These are phyloP conservation scores for Colletes gigas DNA, from an alignment of 1,140 invertebrate genomes.

Conservation along the genomic window DNA sequence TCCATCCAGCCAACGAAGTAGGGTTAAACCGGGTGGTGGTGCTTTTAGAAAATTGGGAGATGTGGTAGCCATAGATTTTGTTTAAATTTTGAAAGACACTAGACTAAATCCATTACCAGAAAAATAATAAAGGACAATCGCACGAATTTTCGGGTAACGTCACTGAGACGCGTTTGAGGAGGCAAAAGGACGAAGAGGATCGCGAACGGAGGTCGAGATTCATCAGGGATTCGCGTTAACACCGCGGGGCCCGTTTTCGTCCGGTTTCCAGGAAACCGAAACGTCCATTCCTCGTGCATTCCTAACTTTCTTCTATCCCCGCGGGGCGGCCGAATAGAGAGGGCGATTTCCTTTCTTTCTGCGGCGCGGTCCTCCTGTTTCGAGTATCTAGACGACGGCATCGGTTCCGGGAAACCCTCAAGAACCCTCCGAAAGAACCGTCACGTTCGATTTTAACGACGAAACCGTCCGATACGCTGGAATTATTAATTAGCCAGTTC, in stretches of 20 bases:
- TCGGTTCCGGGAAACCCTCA: constrained; percentile 62
- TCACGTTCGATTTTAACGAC: constrained; percentile 67
- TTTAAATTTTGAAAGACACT: too few relatives aligned
- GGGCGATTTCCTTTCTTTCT: constrained; percentile 37
- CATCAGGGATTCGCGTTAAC: background rate
- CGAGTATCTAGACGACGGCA: constrained; percentile 26
- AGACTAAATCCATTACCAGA: too few relatives aligned
- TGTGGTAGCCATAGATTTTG: too few relatives aligned
- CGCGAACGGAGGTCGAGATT: too few relatives aligned
- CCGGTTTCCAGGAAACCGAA: constrained; percentile 45
- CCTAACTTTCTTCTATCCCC: constrained; percentile 49
- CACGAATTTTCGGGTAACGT: too few relatives aligned
- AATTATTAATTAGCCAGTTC: constrained; percentile 77
- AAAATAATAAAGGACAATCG: too few relatives aligned
- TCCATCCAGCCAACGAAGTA: too few relatives aligned
- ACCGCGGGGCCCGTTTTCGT: background rate
- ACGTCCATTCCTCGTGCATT: constrained; percentile 32
- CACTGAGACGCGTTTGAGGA: too few relatives aligned
- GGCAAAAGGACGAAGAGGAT: too few relatives aligned
- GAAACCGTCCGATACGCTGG: constrained; percentile 68
- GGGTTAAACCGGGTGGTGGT: too few relatives aligned
- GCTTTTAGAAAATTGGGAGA: too few relatives aligned
- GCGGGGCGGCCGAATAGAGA: constrained; percentile 37
- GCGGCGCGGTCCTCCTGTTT: background rate
- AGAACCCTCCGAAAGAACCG: constrained; percentile 53